Conservation (phyloP, 2,797 vertebrate genomes). For the Pogonophryne albipinna region DNA sequence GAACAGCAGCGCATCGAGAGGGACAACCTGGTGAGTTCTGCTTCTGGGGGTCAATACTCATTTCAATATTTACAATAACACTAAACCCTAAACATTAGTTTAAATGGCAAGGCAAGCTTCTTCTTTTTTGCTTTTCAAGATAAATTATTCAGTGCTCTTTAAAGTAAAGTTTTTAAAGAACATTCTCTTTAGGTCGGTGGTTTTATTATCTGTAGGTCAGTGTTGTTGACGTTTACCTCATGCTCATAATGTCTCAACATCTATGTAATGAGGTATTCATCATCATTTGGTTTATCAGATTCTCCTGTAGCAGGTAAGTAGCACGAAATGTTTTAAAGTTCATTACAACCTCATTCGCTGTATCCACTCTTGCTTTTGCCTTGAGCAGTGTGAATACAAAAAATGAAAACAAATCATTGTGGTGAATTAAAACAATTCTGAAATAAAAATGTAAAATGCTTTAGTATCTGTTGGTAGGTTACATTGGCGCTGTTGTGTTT, state of each 20-base stretch:
- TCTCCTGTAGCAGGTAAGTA: no score
- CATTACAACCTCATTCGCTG: neutral
- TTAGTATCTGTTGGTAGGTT: neutral
- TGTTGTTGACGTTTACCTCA: neutral
- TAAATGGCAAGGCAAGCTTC: neutral
- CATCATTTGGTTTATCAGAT: neutral
- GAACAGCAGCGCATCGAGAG: conserved; percentile 93
- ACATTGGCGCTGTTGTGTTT: neutral
- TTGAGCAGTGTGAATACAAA: neutral
- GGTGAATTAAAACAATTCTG: neutral
- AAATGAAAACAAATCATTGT: neutral
- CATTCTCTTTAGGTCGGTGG: no score
- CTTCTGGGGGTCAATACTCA: neutral
- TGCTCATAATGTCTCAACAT: neutral
- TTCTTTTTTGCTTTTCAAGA: neutral
- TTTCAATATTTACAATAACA: neutral
- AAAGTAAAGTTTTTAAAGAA: neutral
- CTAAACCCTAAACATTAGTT: neutral
- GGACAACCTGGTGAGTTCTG: conserved; percentile 92
- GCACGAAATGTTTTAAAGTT: neutral
- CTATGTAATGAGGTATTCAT: neutral
- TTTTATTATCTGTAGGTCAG: no score
- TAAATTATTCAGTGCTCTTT: neutral
- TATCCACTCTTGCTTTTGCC: neutral
- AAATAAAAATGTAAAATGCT: neutral